A percentile compares a stretch with the other conserved stretches of the same genome.
These are phyloP conservation scores for Neoaliturus tenellus DNA, from an alignment of 2,888 invertebrate genomes.

Conservation along the genomic window DNA sequence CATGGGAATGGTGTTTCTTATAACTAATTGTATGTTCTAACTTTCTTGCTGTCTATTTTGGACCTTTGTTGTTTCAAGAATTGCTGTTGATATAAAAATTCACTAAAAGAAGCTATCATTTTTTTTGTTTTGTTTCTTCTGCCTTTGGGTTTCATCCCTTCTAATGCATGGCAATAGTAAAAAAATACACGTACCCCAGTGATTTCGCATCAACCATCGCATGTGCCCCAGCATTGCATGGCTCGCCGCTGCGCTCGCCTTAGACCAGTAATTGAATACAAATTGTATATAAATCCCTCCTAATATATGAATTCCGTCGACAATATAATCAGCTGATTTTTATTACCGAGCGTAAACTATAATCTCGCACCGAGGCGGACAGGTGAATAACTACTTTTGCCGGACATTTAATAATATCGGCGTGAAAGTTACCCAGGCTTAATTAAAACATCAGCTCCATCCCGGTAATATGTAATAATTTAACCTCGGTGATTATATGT, in stretches of 20 bases:
- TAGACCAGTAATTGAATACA: conserved; percentile 18
- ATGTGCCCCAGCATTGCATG: background rate
- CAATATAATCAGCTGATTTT: conserved; percentile 20
- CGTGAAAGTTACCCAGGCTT: conserved; percentile 16
- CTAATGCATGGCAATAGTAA: no score
- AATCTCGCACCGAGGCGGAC: background rate
- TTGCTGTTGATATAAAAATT: no score
- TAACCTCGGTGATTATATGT: conserved; percentile 15
- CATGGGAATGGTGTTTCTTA: conserved; percentile 23
- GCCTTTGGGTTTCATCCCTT: no score
- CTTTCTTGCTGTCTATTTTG: no score
- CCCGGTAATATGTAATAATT: conserved; percentile 24
- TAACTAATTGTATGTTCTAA: background rate
- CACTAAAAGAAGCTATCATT: no score
- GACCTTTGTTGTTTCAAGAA: no score
- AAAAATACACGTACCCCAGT: no score
- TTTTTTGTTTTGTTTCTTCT: no score
- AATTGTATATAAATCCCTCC: background rate
- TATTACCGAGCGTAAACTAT: background rate
- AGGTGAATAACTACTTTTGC: conserved; percentile 8
- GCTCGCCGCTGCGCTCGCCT: background rate
- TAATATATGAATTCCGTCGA: conserved; percentile 4
- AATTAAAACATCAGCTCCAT: conserved; percentile 28
- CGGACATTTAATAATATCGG: conserved; percentile 20
- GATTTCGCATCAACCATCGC: background rate